Conservation (phyloP, 2,888 invertebrate genomes). For the Pseudococcus longispinus region DNA sequence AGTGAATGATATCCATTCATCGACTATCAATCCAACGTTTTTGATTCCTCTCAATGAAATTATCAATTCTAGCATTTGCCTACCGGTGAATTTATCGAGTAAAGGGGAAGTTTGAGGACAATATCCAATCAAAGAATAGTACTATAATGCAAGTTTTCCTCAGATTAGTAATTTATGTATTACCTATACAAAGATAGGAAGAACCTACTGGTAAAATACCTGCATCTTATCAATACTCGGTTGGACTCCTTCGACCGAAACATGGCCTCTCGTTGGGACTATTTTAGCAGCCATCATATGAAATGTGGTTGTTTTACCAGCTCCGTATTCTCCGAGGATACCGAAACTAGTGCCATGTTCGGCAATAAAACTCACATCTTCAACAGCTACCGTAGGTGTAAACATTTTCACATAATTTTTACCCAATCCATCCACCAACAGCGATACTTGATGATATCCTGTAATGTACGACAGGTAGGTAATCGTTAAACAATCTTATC, state of each 20-base stretch:
- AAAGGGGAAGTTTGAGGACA: slow-evolving; percentile 8
- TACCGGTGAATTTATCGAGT: not conserved
- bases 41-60: not conserved
- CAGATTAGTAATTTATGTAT: no score
- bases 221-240: not conserved
- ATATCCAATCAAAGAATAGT: not conserved
- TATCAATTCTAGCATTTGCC: not conserved
- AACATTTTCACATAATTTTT: slow-evolving; percentile 65
- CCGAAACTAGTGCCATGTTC: slow-evolving; percentile 65
- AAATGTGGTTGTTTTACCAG: slow-evolving; percentile 68
- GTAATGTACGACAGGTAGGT: not conserved
- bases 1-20: not conserved
- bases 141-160: not conserved
- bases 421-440: slow-evolving; percentile 69
- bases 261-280: slow-evolving; percentile 63
- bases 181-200: no score
- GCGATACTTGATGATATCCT: slow-evolving; percentile 61
- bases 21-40: not conserved
- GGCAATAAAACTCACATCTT: slow-evolving; percentile 73
- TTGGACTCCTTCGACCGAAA: slow-evolving; percentile 60
- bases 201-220: not conserved
- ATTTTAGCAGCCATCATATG: slow-evolving; percentile 67
- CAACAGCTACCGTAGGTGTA: slow-evolving; percentile 67
- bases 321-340: slow-evolving; percentile 66
- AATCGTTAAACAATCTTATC: not conserved